A percentile compares a stretch with the other conserved stretches of the same genome.
Conservation (phyloP, 2,113 vertebrate species). For the Sander lucioperca region DNA sequence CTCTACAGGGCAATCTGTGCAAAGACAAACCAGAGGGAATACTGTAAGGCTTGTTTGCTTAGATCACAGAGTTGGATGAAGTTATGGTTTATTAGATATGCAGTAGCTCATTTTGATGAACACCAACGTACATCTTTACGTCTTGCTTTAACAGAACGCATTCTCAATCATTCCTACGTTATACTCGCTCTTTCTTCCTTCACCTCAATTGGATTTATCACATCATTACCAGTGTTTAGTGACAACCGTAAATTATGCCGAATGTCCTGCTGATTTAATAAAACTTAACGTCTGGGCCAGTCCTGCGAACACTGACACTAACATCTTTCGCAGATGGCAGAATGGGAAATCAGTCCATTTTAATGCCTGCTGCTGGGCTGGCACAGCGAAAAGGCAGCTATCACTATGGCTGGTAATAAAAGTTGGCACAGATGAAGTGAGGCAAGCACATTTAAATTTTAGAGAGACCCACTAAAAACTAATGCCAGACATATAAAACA, state of each 20-base stretch:
- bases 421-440: conserved; percentile 63
- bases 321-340: conserved; percentile 71
- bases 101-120: conserved; percentile 1
- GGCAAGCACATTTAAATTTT: conserved; percentile 54
- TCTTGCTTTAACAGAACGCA: background rate
- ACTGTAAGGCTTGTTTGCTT: conserved; percentile 25
- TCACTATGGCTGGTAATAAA: conserved; percentile 59
- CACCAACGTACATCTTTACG: background rate
- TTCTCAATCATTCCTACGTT: background rate
- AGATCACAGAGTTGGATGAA: conserved; percentile 25
- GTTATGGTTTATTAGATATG: background rate
- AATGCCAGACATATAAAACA: conserved; percentile 67
- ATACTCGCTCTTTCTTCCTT: conserved; percentile 19
- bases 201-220: conserved; percentile 57
- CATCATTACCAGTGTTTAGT: conserved; percentile 57
- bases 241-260: conserved; percentile 46
- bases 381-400: conserved; percentile 42
- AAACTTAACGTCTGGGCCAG: conserved; percentile 42
- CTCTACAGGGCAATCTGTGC: background rate
- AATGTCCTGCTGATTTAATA: conserved; percentile 65
- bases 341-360: conserved; percentile 54
- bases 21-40: conserved; percentile 5
- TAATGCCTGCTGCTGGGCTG: conserved; percentile 54
- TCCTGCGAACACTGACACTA: conserved; percentile 26
- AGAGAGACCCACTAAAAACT: conserved; percentile 51